Percentiles rank a stretch among this genome's conserved stretches.
phyloP scores from a whole-genome alignment of 37 sponge, comb jelly and placozoan genomes.

The Mnemiopsis leidyi region DNA sequence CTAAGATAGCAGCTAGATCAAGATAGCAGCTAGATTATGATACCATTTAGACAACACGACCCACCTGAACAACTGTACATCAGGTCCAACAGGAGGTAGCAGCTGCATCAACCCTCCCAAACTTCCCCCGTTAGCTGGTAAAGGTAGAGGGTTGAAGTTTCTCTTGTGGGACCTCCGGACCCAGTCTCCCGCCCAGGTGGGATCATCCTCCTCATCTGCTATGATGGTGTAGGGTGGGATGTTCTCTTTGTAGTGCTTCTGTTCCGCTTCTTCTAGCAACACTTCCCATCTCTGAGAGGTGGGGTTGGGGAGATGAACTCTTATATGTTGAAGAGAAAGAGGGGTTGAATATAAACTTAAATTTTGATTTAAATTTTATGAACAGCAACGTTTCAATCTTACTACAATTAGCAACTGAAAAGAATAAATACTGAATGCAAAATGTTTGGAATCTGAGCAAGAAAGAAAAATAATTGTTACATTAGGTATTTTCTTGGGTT shows the following conservation, averaged over 20 bases:
- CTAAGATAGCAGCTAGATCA: no score
- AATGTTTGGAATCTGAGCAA: no score
- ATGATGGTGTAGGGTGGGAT: slow-evolving; percentile 19
- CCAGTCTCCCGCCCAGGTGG: slow-evolving; percentile 42
- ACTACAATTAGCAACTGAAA: no score
- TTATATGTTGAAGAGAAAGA: no score
- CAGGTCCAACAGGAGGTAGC: not conserved
- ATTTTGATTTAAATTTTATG: no score
- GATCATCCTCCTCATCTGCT: slow-evolving; percentile 47
- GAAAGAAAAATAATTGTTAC: no score
- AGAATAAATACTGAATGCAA: no score
- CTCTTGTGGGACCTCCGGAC: not conserved
- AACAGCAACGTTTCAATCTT: no score
- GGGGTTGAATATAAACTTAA: no score
- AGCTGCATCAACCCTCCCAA: slow-evolving; percentile 5
- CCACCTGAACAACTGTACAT: slow-evolving; percentile 26
- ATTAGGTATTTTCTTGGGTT: not conserved
- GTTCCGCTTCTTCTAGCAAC: slow-evolving; percentile 10
- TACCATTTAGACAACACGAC: no score
- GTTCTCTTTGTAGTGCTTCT: slow-evolving; percentile 19
- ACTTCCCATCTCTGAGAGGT: not conserved
- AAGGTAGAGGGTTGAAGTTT: not conserved
- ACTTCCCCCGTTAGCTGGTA: not conserved
- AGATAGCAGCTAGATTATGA: no score
- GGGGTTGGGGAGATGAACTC: no score